phyloP scores from a whole-genome alignment of 1,140 invertebrate species.

The Yoshiicerus persimilis region DNA sequence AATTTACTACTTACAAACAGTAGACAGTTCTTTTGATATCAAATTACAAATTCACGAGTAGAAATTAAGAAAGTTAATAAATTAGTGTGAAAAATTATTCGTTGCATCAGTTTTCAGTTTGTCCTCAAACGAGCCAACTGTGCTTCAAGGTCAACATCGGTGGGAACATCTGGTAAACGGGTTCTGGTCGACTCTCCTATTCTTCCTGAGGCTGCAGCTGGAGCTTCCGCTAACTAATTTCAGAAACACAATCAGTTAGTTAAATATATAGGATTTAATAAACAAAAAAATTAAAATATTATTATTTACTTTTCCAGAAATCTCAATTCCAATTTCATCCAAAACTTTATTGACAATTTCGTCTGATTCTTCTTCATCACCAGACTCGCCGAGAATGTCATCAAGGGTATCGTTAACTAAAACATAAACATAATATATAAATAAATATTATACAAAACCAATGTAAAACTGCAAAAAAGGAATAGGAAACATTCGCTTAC shows the following conservation, averaged over 20 bases:
- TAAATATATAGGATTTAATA: too few relatives aligned
- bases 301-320: constrained; percentile 73
- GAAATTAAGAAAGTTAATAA: neutral
- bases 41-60: too few relatives aligned
- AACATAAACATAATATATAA: constrained; percentile 53
- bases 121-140: constrained; percentile 73
- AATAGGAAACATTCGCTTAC: constrained; percentile 58
- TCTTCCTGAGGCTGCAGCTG: constrained; percentile 61
- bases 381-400: constrained; percentile 83
- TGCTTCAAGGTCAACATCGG: constrained; percentile 74
- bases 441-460: neutral
- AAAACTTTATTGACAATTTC: constrained; percentile 83
- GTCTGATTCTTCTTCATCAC: constrained; percentile 86
- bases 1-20: too few relatives aligned
- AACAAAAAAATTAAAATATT: neutral
- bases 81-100: neutral
- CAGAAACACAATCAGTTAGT: neutral
- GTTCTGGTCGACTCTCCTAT: constrained; percentile 60
- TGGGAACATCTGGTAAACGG: constrained; percentile 52
- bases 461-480: neutral
- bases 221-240: constrained; percentile 60
- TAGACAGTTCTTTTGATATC: too few relatives aligned
- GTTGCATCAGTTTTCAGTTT: constrained; percentile 45
- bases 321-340: constrained; percentile 95
- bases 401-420: constrained; percentile 86